phyloP scores from a whole-genome alignment of 2,113 vertebrate species.

The Neogale vison region DNA sequence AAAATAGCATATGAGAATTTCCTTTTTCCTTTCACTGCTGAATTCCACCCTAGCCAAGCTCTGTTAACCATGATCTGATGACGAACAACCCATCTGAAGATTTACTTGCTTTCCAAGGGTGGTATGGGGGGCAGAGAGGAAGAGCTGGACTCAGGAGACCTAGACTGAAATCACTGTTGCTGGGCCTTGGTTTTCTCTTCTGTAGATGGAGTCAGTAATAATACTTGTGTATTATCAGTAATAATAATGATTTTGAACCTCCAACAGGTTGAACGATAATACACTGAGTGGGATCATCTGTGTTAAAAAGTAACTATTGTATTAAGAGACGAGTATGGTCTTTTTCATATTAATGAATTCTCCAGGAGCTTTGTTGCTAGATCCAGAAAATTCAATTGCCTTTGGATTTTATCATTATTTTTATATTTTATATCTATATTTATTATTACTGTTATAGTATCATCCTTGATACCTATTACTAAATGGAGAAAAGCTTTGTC shows the following conservation, averaged over 20 bases:
- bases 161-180: not conserved
- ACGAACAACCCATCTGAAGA: not conserved
- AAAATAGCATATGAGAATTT: not conserved
- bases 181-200: not conserved
- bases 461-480: not conserved
- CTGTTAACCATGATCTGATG: not conserved
- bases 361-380: not conserved
- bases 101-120: not conserved
- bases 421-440: not conserved
- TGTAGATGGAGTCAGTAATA: not conserved
- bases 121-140: not conserved
- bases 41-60: not conserved
- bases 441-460: not conserved
- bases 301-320: not conserved
- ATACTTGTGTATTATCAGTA: not conserved
- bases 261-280: not conserved
- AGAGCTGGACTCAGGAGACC: not conserved
- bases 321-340: not conserved
- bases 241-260: not conserved
- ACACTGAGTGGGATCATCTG: not conserved
- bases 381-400: not conserved
- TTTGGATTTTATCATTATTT: conserved; percentile 29
- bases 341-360: conserved; percentile 35
- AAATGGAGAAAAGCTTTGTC: conserved; percentile 10
- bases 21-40: not conserved